These are phyloP conservation scores for Asobara japonica DNA, from an alignment of 1,140 invertebrate genomes.

Conservation along the genomic window DNA sequence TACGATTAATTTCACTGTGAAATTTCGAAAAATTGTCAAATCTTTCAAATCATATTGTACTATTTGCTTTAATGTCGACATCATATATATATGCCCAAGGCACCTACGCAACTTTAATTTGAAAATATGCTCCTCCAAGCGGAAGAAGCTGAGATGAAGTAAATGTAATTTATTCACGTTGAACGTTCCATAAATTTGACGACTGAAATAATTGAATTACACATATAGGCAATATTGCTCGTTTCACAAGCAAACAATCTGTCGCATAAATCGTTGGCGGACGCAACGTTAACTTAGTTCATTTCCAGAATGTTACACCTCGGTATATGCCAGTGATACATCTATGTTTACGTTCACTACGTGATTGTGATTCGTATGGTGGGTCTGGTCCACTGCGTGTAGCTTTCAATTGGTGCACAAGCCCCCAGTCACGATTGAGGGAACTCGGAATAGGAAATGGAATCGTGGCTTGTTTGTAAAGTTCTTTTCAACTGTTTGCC, in stretches of 20 bases:
- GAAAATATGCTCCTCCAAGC: too few relatives aligned
- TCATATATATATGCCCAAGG: too few relatives aligned
- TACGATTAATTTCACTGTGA: too few relatives aligned
- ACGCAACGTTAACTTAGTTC: slow-evolving; percentile 3
- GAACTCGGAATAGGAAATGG: not conserved
- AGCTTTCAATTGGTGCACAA: not conserved
- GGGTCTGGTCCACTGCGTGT: not conserved
- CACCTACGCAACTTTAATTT: too few relatives aligned
- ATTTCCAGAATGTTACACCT: not conserved
- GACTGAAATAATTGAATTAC: slow-evolving; percentile 1
- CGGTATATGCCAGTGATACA: not conserved
- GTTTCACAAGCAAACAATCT: not conserved
- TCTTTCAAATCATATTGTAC: too few relatives aligned
- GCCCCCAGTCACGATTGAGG: not conserved
- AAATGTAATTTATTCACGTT: too few relatives aligned
- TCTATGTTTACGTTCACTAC: not conserved
- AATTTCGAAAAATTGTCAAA: too few relatives aligned
- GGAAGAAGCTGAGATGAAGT: too few relatives aligned
- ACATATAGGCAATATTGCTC: not conserved
- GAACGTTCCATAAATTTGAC: not conserved
- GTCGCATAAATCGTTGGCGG: not conserved
- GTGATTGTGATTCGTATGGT: not conserved
- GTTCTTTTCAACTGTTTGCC: not conserved
- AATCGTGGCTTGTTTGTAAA: slow-evolving; percentile 1
- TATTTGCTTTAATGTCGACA: too few relatives aligned